These are phyloP conservation scores for Charina bottae DNA, from an alignment of 2,113 vertebrate species.

Conservation along the genomic window DNA sequence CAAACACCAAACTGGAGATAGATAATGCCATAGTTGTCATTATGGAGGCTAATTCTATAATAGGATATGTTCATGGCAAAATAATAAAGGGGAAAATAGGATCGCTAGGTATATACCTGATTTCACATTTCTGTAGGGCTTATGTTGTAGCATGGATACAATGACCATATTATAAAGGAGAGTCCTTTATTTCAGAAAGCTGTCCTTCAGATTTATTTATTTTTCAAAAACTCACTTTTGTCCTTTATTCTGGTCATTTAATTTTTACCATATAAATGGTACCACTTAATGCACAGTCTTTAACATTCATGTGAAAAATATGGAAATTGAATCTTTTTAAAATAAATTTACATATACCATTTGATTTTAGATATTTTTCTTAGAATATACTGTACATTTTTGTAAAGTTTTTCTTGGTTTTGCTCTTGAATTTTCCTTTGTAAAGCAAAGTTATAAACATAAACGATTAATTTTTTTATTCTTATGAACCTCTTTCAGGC, in stretches of 20 bases:
- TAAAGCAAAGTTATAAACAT: neutral
- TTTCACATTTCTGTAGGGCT: neutral
- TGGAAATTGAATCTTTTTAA: neutral
- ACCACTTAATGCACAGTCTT: neutral
- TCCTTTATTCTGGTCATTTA: neutral
- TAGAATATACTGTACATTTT: neutral
- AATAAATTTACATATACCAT: no score
- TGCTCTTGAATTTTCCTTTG: neutral
- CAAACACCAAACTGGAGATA: neutral
- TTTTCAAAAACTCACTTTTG: neutral
- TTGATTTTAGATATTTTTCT: neutral
- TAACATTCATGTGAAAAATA: neutral
- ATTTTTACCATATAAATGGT: neutral
- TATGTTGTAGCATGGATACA: neutral
- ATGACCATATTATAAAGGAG: neutral
- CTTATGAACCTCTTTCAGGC: neutral
- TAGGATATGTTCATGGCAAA: neutral
- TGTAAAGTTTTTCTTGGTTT: neutral
- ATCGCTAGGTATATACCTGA: neutral
- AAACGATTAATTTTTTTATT: neutral
- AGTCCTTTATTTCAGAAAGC: neutral
- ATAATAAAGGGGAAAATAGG: neutral
- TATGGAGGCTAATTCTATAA: neutral
- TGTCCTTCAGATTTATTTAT: neutral
- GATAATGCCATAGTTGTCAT: neutral